Evolutionary conservation across 2,888 invertebrate genomes (phyloP).

Genomic region (Polietes domitor): DNA sequence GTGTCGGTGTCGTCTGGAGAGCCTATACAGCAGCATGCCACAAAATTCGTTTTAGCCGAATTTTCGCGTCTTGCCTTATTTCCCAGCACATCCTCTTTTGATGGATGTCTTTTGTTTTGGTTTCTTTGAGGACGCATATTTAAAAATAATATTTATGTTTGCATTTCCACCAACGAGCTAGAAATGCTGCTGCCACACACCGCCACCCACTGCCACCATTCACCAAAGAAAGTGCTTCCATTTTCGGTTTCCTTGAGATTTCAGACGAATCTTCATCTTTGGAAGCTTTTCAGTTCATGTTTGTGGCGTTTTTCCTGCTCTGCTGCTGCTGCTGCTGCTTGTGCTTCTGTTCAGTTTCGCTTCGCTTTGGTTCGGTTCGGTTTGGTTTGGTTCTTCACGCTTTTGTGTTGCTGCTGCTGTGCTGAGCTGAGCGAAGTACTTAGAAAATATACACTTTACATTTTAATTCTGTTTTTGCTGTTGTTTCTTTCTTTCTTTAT

Average conservation of each 20-base stretch:
- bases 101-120: background rate
- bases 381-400: background rate
- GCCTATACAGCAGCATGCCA: background rate
- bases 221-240: conserved; percentile 13
- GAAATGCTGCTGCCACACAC: background rate
- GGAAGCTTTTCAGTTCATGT: background rate
- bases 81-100: background rate
- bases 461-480: conserved; percentile 31
- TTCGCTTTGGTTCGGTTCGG: too few relatives aligned
- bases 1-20: background rate
- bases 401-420: background rate
- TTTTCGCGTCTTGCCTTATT: background rate
- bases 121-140: conserved; percentile 6
- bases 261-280: background rate
- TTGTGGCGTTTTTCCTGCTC: background rate
- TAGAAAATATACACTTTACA: conserved; percentile 18
- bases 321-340: background rate
- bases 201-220: background rate
- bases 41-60: background rate
- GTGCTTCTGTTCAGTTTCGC: too few relatives aligned
- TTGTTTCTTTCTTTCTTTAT: background rate
- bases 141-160: conserved; percentile 28
- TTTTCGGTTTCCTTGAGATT: background rate
- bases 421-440: background rate
- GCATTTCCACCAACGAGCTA: background rate